Evolutionary conservation across 2,113 vertebrate species (phyloP).

Genomic region (Dasyurus viverrinus): DNA sequence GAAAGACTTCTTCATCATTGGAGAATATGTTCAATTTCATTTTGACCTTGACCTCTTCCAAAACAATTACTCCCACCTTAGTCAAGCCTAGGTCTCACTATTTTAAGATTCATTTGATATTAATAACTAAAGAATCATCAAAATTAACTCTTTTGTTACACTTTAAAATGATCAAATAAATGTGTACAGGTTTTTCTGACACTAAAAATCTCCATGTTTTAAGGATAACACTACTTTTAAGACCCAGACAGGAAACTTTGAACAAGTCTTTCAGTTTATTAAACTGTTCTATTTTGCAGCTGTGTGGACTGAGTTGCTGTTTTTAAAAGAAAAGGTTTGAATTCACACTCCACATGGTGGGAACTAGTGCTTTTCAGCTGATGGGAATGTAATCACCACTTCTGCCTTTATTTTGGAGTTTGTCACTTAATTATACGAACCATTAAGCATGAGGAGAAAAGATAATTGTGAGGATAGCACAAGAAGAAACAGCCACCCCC

Average conservation of each 20-base stretch:
- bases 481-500: conserved; percentile 47
- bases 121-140: neutral
- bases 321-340: conserved; percentile 42
- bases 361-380: conserved; percentile 25
- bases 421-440: conserved; percentile 51
- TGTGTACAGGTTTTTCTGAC: neutral
- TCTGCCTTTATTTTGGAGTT: conserved; percentile 50
- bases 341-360: neutral
- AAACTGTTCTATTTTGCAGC: neutral
- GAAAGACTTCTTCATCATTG: neutral
- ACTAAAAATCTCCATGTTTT: neutral
- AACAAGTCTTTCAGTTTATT: conserved; percentile 12
- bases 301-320: neutral
- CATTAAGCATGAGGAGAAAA: conserved; percentile 41
- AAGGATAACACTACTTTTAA: neutral
- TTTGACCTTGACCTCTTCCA: neutral
- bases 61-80: neutral
- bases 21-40: neutral
- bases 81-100: neutral
- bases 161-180: neutral
- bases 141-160: neutral
- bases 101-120: neutral
- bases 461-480: conserved; percentile 27
- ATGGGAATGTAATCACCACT: conserved; percentile 28
- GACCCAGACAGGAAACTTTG: neutral